A percentile compares a stretch with the other conserved stretches of the same genome.
These are phyloP conservation scores for Geodia barretti DNA, from an alignment of 37 sponge, comb jelly and placozoan species.

Conservation along the genomic window DNA sequence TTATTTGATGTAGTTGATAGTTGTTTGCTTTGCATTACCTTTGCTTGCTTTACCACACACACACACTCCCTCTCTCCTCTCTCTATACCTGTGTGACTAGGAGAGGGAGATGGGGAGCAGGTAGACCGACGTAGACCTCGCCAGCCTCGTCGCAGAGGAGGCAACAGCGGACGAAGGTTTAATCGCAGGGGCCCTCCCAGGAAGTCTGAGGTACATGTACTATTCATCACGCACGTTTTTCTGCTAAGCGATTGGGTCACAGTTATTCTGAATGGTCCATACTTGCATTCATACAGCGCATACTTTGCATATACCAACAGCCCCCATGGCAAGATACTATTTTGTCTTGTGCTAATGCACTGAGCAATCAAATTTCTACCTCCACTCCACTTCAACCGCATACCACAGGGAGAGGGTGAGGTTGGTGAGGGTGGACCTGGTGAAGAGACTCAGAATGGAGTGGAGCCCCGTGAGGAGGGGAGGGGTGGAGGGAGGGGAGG, in stretches of 20 bases:
- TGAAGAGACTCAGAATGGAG: neutral
- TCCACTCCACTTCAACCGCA: no score
- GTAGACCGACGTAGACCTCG: slow-evolving; percentile 55
- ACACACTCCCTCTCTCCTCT: no score
- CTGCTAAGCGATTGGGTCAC: no score
- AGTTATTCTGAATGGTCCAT: no score
- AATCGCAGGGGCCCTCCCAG: slow-evolving; percentile 34
- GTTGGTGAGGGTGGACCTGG: neutral
- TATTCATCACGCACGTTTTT: no score
- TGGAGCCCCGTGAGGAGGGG: no score
- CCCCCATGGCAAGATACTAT: neutral
- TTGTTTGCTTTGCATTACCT: no score
- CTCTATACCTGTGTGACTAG: no score
- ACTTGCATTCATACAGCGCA: neutral
- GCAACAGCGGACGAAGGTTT: slow-evolving; percentile 16
- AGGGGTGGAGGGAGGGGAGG: neutral
- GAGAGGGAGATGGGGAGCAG: slow-evolving; percentile 64
- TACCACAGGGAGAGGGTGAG: neutral
- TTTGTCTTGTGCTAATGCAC: neutral
- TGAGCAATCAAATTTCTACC: no score
- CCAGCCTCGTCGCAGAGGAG: slow-evolving; percentile 24
- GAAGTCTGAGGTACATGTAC: slow-evolving; percentile 7
- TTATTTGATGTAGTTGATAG: no score
- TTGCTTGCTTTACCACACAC: no score
- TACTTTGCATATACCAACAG: neutral